Evolutionary conservation across 2,113 vertebrate species (phyloP).

Genomic region (Fregetta grallaria): DNA sequence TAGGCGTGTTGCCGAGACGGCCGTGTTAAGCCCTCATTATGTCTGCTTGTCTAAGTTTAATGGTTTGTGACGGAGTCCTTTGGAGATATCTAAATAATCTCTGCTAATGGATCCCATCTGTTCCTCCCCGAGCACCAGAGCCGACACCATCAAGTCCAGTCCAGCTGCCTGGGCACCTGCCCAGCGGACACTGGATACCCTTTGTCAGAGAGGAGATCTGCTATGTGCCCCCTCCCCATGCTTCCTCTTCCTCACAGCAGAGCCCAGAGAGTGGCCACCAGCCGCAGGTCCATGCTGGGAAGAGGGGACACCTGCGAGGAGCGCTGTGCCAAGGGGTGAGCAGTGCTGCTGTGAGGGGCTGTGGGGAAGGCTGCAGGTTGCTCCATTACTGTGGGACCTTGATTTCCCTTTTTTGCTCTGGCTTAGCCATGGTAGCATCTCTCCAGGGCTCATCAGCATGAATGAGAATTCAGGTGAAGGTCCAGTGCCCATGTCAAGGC

Average conservation of each 20-base stretch:
- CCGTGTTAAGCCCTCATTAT: not conserved
- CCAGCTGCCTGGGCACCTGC: conserved; percentile 1
- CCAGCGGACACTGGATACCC: not conserved
- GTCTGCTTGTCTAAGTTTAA: conserved; percentile 23
- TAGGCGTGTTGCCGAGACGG: not conserved
- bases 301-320: not conserved
- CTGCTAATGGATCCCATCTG: conserved; percentile 57
- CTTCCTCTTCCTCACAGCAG: not conserved
- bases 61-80: conserved; percentile 27
- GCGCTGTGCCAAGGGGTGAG: not conserved
- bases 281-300: not conserved
- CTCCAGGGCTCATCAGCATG: not conserved
- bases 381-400: not conserved
- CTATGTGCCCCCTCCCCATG: not conserved
- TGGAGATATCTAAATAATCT: conserved; percentile 43
- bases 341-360: not conserved
- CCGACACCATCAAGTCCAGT: accelerated
- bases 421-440: not conserved
- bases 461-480: not conserved
- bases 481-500: not conserved
- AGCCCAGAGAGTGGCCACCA: not conserved
- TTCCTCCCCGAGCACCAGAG: not conserved
- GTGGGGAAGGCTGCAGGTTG: not conserved
- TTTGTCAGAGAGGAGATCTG: not conserved
- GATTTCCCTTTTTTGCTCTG: not conserved